These are phyloP conservation scores for Drosophila kikkawai DNA, from an alignment of 1,140 invertebrate species.

Conservation along the genomic window DNA sequence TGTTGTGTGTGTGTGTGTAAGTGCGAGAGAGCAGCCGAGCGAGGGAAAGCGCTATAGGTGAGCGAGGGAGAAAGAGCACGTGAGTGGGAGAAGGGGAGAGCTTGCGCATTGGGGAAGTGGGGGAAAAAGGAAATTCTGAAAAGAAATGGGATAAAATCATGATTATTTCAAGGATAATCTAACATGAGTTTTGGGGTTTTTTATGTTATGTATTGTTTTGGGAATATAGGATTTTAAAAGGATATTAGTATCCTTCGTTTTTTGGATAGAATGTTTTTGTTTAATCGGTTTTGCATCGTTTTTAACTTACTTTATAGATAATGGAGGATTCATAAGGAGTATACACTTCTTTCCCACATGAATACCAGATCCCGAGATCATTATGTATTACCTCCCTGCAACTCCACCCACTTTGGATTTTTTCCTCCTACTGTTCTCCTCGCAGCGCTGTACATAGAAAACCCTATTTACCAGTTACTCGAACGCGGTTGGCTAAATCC, in stretches of 20 bases:
- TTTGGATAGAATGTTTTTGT: not conserved
- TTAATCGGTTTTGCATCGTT: not conserved
- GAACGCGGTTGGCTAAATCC: conserved; percentile 84
- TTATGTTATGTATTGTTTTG: not conserved
- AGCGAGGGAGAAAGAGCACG: conserved; percentile 8
- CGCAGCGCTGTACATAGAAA: conserved; percentile 21
- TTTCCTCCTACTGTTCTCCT: conserved; percentile 13
- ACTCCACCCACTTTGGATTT: conserved; percentile 48
- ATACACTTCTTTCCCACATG: not conserved
- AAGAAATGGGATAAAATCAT: conserved; percentile 21
- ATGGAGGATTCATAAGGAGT: no score
- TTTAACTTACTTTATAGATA: not conserved
- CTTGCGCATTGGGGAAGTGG: conserved; percentile 42
- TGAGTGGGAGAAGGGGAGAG: conserved; percentile 44
- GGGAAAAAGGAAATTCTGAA: conserved; percentile 6
- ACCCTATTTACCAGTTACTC: conserved; percentile 66
- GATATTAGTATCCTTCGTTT: not conserved
- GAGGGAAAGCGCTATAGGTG: conserved; percentile 15
- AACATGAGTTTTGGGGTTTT: not conserved
- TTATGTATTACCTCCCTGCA: conserved; percentile 4
- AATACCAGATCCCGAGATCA: not conserved
- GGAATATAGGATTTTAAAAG: not conserved
- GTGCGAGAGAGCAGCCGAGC: conserved; percentile 30
- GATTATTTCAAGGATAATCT: not conserved
- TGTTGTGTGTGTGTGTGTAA: conserved; percentile 19